Percentiles rank a stretch among this genome's conserved stretches.
Evolutionary conservation across 2,113 vertebrate genomes (phyloP).

Genomic region (Anas platyrhynchos): DNA sequence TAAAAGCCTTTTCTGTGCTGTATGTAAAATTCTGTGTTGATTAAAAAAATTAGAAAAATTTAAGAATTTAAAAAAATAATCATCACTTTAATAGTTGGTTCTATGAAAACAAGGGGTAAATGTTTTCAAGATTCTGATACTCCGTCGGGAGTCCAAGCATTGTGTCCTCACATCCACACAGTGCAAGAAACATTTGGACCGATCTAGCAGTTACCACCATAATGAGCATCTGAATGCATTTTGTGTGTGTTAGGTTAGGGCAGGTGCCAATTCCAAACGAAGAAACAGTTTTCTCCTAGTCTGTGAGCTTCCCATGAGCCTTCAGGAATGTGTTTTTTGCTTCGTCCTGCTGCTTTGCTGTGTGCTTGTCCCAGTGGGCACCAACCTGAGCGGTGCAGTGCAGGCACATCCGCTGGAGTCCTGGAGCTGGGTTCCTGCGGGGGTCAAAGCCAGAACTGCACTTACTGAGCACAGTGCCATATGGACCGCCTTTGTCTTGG

Average conservation of each 20-base stretch:
- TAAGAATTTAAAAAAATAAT: neutral
- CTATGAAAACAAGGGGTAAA: neutral
- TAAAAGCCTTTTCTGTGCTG: neutral
- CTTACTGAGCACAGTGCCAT: too few species aligned
- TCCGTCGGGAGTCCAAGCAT: rapidly evolving
- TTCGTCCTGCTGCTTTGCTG: neutral
- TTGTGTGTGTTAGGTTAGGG: neutral
- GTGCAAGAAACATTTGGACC: too few species aligned
- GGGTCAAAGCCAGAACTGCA: neutral
- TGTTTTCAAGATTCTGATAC: neutral
- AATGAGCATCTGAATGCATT: neutral
- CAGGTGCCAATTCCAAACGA: neutral
- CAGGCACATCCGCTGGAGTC: neutral
- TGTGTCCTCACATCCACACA: neutral
- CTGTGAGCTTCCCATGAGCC: neutral
- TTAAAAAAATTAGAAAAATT: too few species aligned
- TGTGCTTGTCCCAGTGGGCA: neutral
- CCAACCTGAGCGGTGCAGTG: rapidly evolving
- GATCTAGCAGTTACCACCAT: too few species aligned
- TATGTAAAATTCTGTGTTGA: neutral
- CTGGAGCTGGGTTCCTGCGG: neutral
- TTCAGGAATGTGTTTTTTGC: neutral
- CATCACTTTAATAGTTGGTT: neutral
- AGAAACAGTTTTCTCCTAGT: neutral
- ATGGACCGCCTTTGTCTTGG: neutral